Percentiles rank a stretch among this genome's conserved stretches.
Evolutionary conservation across 2,797 vertebrate genomes (phyloP).

Genomic region (Galaxias olidus): DNA sequence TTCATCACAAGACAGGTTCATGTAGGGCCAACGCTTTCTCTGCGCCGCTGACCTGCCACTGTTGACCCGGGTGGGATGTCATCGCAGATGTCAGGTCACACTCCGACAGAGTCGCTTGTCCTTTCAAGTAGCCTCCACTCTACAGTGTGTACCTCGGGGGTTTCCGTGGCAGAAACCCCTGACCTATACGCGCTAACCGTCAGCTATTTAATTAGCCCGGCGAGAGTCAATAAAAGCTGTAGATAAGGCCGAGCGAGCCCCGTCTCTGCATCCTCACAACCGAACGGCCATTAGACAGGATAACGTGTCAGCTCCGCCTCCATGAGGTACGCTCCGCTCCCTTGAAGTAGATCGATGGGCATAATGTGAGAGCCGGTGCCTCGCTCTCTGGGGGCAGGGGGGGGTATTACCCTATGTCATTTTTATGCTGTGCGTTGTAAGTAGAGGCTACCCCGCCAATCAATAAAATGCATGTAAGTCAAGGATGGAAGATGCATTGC

Average conservation of each 20-base stretch:
- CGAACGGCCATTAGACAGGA: neutral
- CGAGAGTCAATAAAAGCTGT: neutral
- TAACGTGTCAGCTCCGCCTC: neutral
- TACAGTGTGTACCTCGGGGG: too few species aligned
- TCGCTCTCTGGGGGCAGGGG: slow-evolving; percentile 7
- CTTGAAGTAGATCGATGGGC: neutral
- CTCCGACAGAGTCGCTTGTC: too few species aligned
- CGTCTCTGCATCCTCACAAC: neutral
- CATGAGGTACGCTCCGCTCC: neutral
- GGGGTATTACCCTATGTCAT: slow-evolving; percentile 2
- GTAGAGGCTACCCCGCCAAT: slow-evolving; percentile 17
- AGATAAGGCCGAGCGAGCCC: too few species aligned
- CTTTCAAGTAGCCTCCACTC: too few species aligned
- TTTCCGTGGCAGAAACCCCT: neutral
- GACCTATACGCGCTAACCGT: neutral
- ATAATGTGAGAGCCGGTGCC: neutral
- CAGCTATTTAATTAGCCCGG: neutral
- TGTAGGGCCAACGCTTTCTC: too few species aligned
- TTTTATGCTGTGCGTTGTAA: slow-evolving; percentile 10
- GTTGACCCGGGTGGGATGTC: too few species aligned
- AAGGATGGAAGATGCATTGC: slow-evolving; percentile 3
- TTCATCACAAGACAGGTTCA: neutral
- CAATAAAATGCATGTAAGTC: slow-evolving; percentile 20
- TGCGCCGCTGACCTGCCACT: too few species aligned
- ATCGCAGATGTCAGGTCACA: too few species aligned